Evolutionary conservation across 2,888 invertebrate species (phyloP), one percentile per base, ranked within the genome.

Genomic region (Quadroppia sp.): DNA sequence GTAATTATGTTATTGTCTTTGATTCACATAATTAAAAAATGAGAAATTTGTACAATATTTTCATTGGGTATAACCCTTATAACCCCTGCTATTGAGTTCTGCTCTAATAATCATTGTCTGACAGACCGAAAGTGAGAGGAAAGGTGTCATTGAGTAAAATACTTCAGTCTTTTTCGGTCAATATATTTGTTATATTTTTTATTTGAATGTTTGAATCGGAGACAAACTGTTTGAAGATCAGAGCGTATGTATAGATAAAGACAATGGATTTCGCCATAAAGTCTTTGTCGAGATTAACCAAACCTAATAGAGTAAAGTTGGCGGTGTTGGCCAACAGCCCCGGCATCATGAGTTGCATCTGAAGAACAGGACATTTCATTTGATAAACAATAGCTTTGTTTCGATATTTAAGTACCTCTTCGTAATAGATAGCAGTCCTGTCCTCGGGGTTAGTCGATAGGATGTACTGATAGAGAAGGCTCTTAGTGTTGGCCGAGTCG

Each of bases 381-480:
- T 42, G 7, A 56, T 32, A 30, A 50, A 73, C 7, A n/a, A 30
- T 67, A 61, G 20, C 48, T 9, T 36, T 3, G 32, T 69, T 25
- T n/a, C 23, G 40, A 50, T 50, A 71, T 71, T 15, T 23, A 23
- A 50, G 25, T 1, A 74, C 74, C 53, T 74, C 74, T 53, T 74
- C 74, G 23, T 70, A 74, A 50, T 70, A 74, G 25, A 70, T 36
- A 15, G 74, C 53, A 25, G 70, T 36, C 28, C 74, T 69, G 20
- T 74, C 53, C 20, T 74, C 48, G 13, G 74, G 74, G 17, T 74
- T 30, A 11, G 56, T 71, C 1, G 50, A 48, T 2, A 74, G 32
- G 0, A 74, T 36, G 70, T 74, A 74, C 1, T 70, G n/a, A 70
- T 56, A 74, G 28, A 74, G 70, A 74, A 73, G 69, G 11, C 17